These are phyloP conservation scores for Salticus scenicus DNA, from an alignment of 2,888 invertebrate genomes.

Conservation along the genomic window DNA sequence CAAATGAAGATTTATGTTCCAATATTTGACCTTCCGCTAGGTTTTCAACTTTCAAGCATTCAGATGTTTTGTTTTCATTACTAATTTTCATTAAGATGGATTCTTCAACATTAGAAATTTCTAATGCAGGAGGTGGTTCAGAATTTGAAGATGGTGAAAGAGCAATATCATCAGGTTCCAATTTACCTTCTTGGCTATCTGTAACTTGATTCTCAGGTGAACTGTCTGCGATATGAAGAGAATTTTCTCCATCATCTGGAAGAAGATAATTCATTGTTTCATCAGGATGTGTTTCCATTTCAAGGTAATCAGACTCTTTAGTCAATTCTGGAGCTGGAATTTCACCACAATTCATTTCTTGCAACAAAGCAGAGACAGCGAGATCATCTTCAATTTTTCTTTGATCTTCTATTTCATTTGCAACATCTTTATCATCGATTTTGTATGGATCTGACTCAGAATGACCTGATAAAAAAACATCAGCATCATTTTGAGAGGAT, in stretches of 20 bases:
- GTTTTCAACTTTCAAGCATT: background rate
- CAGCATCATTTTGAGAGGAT: conserved; percentile 46
- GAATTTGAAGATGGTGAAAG: conserved; percentile 61
- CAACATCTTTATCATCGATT: conserved; percentile 56
- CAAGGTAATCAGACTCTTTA: conserved; percentile 69
- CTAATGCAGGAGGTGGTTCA: conserved; percentile 63
- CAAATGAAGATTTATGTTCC: conserved; percentile 18
- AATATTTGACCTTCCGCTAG: background rate
- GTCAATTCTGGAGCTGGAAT: conserved; percentile 70
- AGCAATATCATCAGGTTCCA: conserved; percentile 35
- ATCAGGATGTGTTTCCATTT: conserved; percentile 66
- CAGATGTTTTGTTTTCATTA: background rate
- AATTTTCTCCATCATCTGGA: conserved; percentile 58
- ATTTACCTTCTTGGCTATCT: conserved; percentile 51
- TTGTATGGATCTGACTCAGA: conserved; percentile 55
- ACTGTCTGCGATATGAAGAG: conserved; percentile 60
- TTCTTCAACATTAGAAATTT: conserved; percentile 60
- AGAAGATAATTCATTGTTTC: conserved; percentile 65
- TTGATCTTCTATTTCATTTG: conserved; percentile 72
- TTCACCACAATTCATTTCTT: conserved; percentile 72
- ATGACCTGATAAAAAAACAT: conserved; percentile 56
- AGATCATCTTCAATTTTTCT: conserved; percentile 73
- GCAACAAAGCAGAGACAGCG: conserved; percentile 72
- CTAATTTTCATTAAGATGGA: conserved; percentile 35
- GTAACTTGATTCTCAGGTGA: conserved; percentile 42